phyloP scores from a whole-genome alignment of 2,888 invertebrate species.

The Lysandra bellargus region DNA sequence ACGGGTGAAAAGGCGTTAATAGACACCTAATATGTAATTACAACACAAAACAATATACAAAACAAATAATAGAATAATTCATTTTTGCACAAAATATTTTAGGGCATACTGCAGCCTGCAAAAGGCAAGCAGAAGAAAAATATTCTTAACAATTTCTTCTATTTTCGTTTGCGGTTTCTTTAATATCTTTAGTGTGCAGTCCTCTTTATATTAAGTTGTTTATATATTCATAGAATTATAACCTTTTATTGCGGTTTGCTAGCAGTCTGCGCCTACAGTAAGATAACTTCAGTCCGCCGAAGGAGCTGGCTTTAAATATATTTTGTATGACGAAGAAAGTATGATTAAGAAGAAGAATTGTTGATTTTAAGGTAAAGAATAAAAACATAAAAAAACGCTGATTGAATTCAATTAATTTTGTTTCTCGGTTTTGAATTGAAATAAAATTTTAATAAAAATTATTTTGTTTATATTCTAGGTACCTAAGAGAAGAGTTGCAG shows the following conservation, averaged over 20 bases:
- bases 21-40: too few species aligned
- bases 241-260: neutral
- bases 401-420: neutral
- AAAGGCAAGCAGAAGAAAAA: too few species aligned
- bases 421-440: neutral
- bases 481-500: neutral
- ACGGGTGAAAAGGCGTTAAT: too few species aligned
- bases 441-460: slow-evolving; percentile 19
- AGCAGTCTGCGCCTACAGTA: neutral
- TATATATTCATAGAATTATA: neutral
- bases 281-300: neutral
- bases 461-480: slow-evolving; percentile 22
- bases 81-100: too few species aligned
- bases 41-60: too few species aligned
- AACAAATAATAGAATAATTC: too few species aligned
- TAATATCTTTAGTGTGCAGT: neutral
- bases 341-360: neutral
- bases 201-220: neutral
- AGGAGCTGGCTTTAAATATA: neutral
- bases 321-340: slow-evolving; percentile 15
- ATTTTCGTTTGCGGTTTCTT: neutral
- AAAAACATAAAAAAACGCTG: neutral
- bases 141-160: neutral
- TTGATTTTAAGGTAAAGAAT: neutral
- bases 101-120: too few species aligned